Evolutionary conservation across 2,113 vertebrate species (phyloP).

Genomic region (Callipepla californica): DNA sequence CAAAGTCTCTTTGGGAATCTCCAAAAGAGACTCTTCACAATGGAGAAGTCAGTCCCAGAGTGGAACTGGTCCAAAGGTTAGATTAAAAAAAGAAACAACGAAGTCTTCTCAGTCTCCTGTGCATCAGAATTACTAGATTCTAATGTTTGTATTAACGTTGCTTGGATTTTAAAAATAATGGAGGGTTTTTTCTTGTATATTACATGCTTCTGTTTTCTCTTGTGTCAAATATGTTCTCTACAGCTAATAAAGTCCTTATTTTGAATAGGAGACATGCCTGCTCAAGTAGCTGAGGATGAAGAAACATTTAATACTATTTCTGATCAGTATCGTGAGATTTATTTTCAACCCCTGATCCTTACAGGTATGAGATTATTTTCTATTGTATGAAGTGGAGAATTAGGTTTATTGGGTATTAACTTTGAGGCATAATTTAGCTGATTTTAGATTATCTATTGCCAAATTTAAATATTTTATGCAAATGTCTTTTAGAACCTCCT

Average conservation of each 20-base stretch:
- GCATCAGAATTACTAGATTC: neutral
- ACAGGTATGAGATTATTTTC: constrained; percentile 81
- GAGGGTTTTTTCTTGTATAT: neutral
- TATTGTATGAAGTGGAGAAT: neutral
- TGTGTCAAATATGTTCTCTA: neutral
- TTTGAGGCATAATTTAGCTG: neutral
- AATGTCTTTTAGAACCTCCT: constrained; percentile 88
- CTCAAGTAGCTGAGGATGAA: constrained; percentile 72
- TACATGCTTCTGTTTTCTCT: neutral
- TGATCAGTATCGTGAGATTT: constrained; percentile 87
- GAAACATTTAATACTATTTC: constrained; percentile 80
- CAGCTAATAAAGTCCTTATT: constrained; percentile 45
- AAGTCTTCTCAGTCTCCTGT: neutral
- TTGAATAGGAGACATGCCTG: constrained; percentile 81
- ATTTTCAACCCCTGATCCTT: constrained; percentile 89
- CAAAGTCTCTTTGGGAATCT: neutral
- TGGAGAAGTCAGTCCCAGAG: neutral
- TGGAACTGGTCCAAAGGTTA: neutral
- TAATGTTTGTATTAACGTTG: neutral
- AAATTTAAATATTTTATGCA: neutral
- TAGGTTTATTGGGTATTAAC: neutral
- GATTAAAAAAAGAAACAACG: too few relatives aligned
- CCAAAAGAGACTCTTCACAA: neutral
- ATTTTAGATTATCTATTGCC: neutral
- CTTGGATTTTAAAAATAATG: neutral